A percentile compares a stretch with the other conserved stretches of the same genome.
These are phyloP conservation scores for Phacellophora camtschatica DNA, from an alignment of 30 jellyfish, hydroid and myxozoan genomes.

Conservation along the genomic window DNA sequence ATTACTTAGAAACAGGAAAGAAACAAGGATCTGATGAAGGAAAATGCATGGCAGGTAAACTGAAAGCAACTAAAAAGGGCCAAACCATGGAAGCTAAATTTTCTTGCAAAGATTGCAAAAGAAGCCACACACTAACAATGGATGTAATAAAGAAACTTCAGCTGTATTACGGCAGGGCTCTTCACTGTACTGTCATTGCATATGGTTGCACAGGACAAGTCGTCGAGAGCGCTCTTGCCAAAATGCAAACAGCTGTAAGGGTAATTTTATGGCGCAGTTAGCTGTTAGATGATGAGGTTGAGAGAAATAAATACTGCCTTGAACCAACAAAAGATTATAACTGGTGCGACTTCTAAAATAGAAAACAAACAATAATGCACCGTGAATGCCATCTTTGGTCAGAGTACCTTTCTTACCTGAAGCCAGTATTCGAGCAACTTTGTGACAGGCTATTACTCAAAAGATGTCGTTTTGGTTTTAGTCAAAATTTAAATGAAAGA, in stretches of 20 bases:
- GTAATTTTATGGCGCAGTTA: slow-evolving; percentile 16
- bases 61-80: too few relatives aligned
- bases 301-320: slow-evolving; percentile 21
- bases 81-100: too few relatives aligned
- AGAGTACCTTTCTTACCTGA: not conserved
- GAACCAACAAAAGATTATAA: slow-evolving; percentile 15
- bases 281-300: not conserved
- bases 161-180: slow-evolving; percentile 28
- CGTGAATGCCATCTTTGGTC: not conserved
- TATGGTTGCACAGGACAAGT: not conserved
- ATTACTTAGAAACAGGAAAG: slow-evolving; percentile 1
- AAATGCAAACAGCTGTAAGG: slow-evolving; percentile 3
- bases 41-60: too few relatives aligned
- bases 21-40: not conserved
- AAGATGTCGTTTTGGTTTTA: not conserved
- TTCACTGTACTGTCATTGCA: not conserved
- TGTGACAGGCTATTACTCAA: not conserved
- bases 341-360: slow-evolving; percentile 37
- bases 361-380: not conserved
- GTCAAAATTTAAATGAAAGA: not conserved
- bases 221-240: not conserved
- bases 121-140: slow-evolving; percentile 17
- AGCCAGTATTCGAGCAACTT: not conserved
- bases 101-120: slow-evolving; percentile 11
- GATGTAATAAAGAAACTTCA: slow-evolving; percentile 24